Evolutionary conservation across 2,888 invertebrate genomes (phyloP), one percentile per base, ranked within the genome.

Genomic region (Bombylius discolor): DNA sequence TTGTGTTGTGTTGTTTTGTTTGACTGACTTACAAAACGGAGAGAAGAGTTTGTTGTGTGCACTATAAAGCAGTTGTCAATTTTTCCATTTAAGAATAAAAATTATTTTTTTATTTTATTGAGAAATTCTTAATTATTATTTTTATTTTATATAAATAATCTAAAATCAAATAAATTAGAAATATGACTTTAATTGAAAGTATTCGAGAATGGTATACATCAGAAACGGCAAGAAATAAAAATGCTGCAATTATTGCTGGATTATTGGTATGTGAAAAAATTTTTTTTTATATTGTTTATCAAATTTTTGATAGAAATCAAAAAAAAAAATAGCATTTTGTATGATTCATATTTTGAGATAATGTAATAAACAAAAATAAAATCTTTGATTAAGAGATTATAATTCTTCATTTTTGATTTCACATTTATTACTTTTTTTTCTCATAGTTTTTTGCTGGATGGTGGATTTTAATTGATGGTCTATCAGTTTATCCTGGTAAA

Each of bases 401-500:
- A 23, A 23, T 23, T 23, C 23, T 23, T 23, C 23, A 23, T 23
- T 23, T 23, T 23, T 23, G n/a, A n/a, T n/a, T n/a, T n/a, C n/a
- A n/a, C n/a, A n/a, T n/a, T 14, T 50, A 52, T 55, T 58, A 52
- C 33, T 45, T 52, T 48, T 48, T 42, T 9, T 61, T 59, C 61
- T 74, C 76, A 53, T 68, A 95, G 94, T 98, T 98, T 76, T 96
- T 94, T 67, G 76, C 84, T 64, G 98, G 96, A 52, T 98, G 98
- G 97, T 99, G 98, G 99, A 84, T 95, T 60, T 86, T 96, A 59
- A 96, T 99, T 65, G 98, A 98, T 77, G 91, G 94, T 9, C 86
- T 91, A 56, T 84, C 91, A 0, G 83, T 84, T 31, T 87, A 89
- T 67, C 81, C 84, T 0, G 77, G 78, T 44, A 78, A 87, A 76